These are phyloP conservation scores for Podarcis lilfordi DNA, from an alignment of 2,797 vertebrate genomes.

Conservation along the genomic window DNA sequence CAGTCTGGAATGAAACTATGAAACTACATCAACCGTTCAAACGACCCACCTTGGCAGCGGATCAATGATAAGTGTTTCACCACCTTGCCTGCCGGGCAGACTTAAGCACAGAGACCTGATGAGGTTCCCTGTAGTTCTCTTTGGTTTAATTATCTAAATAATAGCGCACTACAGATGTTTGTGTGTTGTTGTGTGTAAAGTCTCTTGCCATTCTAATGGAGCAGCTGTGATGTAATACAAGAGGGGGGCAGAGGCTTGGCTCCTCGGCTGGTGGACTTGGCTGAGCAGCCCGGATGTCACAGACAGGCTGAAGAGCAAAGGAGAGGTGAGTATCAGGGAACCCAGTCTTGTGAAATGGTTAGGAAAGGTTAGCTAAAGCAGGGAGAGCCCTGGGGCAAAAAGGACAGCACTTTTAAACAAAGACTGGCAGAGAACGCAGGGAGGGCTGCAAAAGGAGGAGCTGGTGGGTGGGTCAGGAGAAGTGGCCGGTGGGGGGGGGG, in stretches of 20 bases:
- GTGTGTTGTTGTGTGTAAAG: background rate
- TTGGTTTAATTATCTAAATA: background rate
- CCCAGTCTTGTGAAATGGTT: background rate
- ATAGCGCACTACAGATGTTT: background rate
- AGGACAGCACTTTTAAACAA: background rate
- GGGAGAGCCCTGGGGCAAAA: background rate
- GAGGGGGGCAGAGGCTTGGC: no score
- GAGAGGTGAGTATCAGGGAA: background rate
- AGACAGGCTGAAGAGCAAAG: background rate
- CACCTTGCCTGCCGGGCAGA: background rate
- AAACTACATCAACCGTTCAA: conserved; percentile 13
- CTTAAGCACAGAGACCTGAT: conserved; percentile 10
- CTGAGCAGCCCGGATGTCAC: background rate
- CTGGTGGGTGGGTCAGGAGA: background rate
- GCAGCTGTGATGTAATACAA: background rate
- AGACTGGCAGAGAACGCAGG: background rate
- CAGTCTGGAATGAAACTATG: background rate
- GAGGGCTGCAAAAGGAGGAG: no score
- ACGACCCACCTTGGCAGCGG: conserved; percentile 5
- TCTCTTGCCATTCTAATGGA: background rate
- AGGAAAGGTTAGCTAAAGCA: background rate
- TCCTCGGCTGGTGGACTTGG: background rate
- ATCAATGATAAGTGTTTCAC: background rate
- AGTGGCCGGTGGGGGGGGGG: background rate
- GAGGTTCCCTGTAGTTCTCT: background rate